Conservation (phyloP, 2,113 vertebrate species). For the Labrus mixtus region DNA sequence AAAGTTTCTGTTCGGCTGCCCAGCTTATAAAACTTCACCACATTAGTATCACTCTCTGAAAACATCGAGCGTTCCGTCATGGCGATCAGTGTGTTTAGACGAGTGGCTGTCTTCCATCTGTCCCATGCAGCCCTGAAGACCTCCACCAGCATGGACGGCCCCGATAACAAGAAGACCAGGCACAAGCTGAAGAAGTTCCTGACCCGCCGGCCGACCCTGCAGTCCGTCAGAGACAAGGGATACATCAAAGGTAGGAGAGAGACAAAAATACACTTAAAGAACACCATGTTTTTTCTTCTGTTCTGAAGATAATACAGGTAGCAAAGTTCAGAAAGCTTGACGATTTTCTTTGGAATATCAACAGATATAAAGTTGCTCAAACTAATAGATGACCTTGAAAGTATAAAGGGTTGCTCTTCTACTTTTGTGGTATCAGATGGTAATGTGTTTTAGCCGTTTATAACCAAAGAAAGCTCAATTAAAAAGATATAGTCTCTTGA, state of each 20-base stretch:
- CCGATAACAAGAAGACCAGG: slow-evolving; percentile 94
- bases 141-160: slow-evolving; percentile 87
- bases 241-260: slow-evolving; percentile 93
- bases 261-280: neutral
- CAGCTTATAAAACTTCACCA: neutral
- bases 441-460: no score
- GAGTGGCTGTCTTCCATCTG: slow-evolving; percentile 14
- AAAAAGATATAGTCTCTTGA: no score
- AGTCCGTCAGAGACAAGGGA: slow-evolving; percentile 95
- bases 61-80: neutral
- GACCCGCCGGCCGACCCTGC: slow-evolving; percentile 92
- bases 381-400: no score
- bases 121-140: slow-evolving; percentile 86
- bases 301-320: neutral
- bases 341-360: no score
- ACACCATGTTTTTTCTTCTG: no score
- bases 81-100: slow-evolving; percentile 15
- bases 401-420: no score
- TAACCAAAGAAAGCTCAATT: no score
- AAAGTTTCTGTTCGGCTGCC: neutral
- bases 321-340: no score
- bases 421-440: no score
- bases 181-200: slow-evolving; percentile 98
- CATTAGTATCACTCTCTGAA: neutral
- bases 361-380: no score